A percentile compares a stretch with the other conserved stretches of the same genome.
Evolutionary conservation across 2,797 vertebrate genomes (phyloP).

Genomic region (Peromyscus aztecus): DNA sequence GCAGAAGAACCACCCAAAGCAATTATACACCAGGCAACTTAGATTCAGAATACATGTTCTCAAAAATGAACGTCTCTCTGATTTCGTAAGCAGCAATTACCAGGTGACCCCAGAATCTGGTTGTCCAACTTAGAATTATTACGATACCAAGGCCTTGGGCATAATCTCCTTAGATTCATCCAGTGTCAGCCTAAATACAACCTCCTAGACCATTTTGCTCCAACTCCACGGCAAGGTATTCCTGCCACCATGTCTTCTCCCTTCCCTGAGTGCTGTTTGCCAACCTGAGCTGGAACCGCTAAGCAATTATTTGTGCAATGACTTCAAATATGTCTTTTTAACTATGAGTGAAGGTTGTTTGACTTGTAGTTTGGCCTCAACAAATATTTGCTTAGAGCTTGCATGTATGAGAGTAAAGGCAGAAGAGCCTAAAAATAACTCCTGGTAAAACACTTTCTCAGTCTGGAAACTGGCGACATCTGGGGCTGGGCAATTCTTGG

Average conservation of each 20-base stretch:
- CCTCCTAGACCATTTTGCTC: neutral
- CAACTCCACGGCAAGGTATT: accelerated
- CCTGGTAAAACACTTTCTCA: too few relatives aligned
- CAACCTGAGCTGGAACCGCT: neutral
- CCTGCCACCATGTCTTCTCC: neutral
- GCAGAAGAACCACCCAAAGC: neutral
- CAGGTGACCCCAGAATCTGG: neutral
- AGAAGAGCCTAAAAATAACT: neutral
- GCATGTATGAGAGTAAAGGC: accelerated
- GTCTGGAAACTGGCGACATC: accelerated
- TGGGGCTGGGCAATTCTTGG: neutral
- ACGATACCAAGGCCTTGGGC: neutral
- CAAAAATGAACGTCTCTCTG: neutral
- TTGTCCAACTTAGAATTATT: neutral
- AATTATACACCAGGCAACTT: neutral
- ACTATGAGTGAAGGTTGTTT: neutral
- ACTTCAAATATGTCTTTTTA: neutral
- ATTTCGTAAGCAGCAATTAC: neutral
- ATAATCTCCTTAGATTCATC: neutral
- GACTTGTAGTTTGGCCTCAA: neutral
- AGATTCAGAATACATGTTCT: neutral
- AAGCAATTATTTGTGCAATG: neutral
- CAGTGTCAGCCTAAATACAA: neutral
- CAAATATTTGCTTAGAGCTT: neutral
- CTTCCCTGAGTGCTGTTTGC: neutral